phyloP scores from a whole-genome alignment of 2,797 vertebrate species.

The Phoeniculus purpureus region DNA sequence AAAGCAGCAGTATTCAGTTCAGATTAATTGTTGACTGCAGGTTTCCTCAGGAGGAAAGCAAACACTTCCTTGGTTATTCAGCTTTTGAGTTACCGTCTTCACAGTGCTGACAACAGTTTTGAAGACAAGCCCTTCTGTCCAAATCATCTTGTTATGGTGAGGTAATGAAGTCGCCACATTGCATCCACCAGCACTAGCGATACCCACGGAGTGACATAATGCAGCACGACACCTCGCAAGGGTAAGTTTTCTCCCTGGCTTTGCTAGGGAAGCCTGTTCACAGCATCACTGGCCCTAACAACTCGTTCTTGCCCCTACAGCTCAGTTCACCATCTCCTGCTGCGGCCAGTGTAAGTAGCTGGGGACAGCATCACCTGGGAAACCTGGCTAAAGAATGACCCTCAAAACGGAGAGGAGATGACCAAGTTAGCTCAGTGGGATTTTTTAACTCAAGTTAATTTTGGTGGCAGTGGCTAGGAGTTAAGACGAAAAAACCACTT shows the following conservation, averaged over 20 bases:
- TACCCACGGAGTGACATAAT: neutral
- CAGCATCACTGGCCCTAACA: slow-evolving; percentile 5
- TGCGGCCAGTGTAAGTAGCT: neutral
- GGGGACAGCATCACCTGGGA: neutral
- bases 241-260: neutral
- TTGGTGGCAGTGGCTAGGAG: neutral
- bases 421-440: neutral
- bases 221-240: neutral
- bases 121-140: neutral
- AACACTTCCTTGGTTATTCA: neutral
- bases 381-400: neutral
- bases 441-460: neutral
- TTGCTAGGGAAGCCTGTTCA: neutral
- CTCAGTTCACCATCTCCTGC: neutral
- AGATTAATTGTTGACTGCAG: neutral
- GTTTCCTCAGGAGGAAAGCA: neutral
- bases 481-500: neutral
- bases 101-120: neutral
- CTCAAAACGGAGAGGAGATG: neutral
- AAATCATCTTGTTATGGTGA: neutral
- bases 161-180: neutral
- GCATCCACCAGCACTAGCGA: neutral
- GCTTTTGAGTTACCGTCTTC: neutral
- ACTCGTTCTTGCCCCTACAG: neutral
- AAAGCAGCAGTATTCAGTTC: neutral